Base-by-base conservation (phyloP, 2,888 invertebrate species). In the Callyntrura sp. region DNA sequence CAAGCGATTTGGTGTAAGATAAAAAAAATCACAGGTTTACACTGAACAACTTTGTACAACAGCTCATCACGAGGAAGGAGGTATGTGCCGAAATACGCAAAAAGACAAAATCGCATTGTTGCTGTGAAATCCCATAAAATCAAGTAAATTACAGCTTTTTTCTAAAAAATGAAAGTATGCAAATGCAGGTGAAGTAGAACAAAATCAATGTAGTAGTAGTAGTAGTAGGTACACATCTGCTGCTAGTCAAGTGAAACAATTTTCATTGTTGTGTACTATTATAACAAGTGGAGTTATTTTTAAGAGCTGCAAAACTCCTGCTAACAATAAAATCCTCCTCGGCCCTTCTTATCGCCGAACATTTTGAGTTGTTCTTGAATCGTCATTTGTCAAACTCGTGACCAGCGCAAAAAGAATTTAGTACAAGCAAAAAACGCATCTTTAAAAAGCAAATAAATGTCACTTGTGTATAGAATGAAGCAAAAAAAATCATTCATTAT, bases 401-500 rank as follows among this genome's bases (percentile, higher is more conserved):
- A 79, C 79, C 79, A 57, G 35, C n/a, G n/a, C 79, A 79, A 55
- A 79, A 35, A 25, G 11, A 57, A 79, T 9, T 79, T 78, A 55
- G 55, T 28, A 51, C 23, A 55, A n/a, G n/a, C n/a, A 78, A 60
- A 79, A 79, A 79, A 79, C 23, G 17, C 79, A 35, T 57, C 55
- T 57, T 79, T 55, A 57, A 55, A 55, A 57, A 28, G 43, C 11
- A 79, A 57, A 79, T 79, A 79, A 79, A 79, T 79, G 79, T 79
- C 79, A 79, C 17, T 79, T 79, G 79, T n/a, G n/a, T n/a, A 55
- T 8, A 11, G 43, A 55, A 79, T 57, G 28, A 57, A 28, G 35
- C 5, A 57, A 55, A n/a, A n/a, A n/a, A 78, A 79, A 35, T 28
- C 55, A 43, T 57, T 79, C 57, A 57, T 79, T 55, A 14, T 70